phyloP scores from a whole-genome alignment of 2,113 vertebrate species.

The Dermatemys mawii region DNA sequence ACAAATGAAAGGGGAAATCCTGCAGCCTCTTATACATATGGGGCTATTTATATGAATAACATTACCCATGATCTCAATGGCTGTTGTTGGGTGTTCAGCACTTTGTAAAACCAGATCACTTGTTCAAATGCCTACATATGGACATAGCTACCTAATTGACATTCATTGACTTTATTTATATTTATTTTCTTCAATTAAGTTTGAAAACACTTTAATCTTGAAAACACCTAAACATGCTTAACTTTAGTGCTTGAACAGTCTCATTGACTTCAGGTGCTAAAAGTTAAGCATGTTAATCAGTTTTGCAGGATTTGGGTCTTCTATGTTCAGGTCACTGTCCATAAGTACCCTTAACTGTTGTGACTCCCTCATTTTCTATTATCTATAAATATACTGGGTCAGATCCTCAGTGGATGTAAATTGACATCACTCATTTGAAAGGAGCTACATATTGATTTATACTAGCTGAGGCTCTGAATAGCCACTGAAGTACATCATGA shows the following conservation, averaged over 20 bases:
- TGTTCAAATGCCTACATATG: background rate
- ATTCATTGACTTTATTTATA: background rate
- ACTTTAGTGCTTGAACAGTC: background rate
- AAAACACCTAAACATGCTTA: background rate
- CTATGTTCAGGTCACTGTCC: slow-evolving; percentile 1
- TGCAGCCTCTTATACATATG: background rate
- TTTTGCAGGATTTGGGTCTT: background rate
- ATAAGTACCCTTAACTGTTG: slow-evolving; percentile 28
- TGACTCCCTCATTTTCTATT: slow-evolving; percentile 5
- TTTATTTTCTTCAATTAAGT: background rate
- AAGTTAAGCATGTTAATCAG: background rate
- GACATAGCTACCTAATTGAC: background rate
- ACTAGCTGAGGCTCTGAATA: background rate
- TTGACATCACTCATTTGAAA: background rate
- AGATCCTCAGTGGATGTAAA: background rate
- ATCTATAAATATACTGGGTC: slow-evolving; percentile 3
- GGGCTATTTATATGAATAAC: background rate
- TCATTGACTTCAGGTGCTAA: slow-evolving; percentile 27
- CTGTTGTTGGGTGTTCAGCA: background rate
- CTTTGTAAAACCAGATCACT: background rate
- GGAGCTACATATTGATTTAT: background rate
- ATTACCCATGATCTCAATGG: background rate
- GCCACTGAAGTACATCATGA: slow-evolving; percentile 2
- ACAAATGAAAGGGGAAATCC: accelerated
- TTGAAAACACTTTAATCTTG: background rate